Evolutionary conservation across 2,113 vertebrate genomes (phyloP).

Genomic region (Okapia johnstoni): DNA sequence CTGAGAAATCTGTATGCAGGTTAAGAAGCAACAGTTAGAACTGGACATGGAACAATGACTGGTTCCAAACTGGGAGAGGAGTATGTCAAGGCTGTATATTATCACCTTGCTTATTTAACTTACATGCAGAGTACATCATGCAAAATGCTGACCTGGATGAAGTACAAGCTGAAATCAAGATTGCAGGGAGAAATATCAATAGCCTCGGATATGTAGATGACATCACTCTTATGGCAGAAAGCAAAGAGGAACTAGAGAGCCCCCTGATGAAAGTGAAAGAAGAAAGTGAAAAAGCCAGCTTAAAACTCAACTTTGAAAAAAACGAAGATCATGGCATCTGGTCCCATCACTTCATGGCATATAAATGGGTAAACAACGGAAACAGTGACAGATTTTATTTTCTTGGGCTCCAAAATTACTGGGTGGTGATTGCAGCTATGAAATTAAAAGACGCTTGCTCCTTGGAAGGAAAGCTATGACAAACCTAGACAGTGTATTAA

Average conservation of each 20-base stretch:
- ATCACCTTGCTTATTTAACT: background rate
- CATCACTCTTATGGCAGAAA: background rate
- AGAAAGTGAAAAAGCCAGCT: background rate
- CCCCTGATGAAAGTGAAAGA: background rate
- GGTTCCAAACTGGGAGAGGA: background rate
- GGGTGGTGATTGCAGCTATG: background rate
- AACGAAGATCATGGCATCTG: background rate
- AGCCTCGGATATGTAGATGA: background rate
- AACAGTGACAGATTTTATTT: background rate
- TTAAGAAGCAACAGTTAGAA: background rate
- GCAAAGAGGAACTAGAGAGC: background rate
- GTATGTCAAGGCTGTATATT: background rate
- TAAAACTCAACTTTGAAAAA: background rate
- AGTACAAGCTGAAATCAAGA: background rate
- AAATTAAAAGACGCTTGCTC: background rate
- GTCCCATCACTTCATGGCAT: background rate
- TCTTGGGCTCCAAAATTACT: background rate
- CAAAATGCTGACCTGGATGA: background rate
- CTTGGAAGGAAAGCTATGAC: background rate
- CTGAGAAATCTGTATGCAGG: background rate
- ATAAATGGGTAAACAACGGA: background rate
- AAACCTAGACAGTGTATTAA: background rate
- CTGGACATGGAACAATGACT: background rate
- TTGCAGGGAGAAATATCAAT: background rate
- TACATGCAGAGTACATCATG: background rate